A percentile compares a stretch with the other conserved stretches of the same genome.
Conservation (phyloP, 2,113 vertebrate species). For the Arenaria interpres region DNA sequence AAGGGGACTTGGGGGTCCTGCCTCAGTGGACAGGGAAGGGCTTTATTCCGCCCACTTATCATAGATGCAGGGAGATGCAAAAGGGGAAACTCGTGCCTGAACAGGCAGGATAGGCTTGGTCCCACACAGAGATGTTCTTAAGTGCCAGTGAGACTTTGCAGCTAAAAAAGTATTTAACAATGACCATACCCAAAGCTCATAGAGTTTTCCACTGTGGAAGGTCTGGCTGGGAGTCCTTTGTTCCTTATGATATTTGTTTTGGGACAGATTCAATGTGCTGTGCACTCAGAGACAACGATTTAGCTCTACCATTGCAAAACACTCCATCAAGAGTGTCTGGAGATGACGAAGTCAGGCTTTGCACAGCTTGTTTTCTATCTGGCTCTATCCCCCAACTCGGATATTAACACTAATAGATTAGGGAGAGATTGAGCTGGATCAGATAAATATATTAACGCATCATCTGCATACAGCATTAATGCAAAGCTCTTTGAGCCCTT, state of each 20-base stretch:
- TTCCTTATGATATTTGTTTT: not conserved
- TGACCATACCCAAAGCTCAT: not conserved
- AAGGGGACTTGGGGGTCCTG: not conserved
- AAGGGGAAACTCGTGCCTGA: not conserved
- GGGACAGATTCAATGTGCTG: not conserved
- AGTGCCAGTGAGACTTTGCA: not conserved
- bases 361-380: not conserved
- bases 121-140: not conserved
- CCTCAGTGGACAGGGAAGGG: not conserved
- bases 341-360: not conserved
- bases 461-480: conserved; percentile 43
- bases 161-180: not conserved
- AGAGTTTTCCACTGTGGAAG: not conserved
- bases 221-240: not conserved
- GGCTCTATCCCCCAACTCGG: not conserved
- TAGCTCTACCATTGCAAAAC: not conserved
- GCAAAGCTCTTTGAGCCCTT: conserved; percentile 43
- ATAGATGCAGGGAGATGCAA: not conserved
- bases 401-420: conserved; percentile 33
- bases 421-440: conserved; percentile 42
- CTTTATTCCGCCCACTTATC: not conserved
- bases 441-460: conserved; percentile 43
- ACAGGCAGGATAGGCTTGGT: not conserved
- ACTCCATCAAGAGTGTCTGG: not conserved
- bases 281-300: not conserved